Evolutionary conservation across 2,888 invertebrate genomes (phyloP).

Genomic region (Pachydiplax longipennis): DNA sequence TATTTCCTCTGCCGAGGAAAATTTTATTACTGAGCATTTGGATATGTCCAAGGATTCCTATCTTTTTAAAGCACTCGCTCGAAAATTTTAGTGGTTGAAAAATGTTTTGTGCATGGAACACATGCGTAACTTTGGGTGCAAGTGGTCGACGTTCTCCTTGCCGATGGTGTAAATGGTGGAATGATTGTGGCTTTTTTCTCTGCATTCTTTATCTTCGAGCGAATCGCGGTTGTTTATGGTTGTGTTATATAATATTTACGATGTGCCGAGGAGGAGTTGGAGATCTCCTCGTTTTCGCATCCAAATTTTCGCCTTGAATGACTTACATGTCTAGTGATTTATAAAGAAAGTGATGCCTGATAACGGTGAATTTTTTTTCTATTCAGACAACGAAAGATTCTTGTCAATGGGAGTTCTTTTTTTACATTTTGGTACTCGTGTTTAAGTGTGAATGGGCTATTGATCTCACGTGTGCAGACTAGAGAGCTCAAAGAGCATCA

Average conservation of each 20-base stretch:
- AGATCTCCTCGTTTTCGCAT: not conserved
- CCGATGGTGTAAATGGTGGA: not conserved
- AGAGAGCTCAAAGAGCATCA: conserved; percentile 22
- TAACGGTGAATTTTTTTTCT: conserved; percentile 25
- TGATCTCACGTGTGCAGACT: conserved; percentile 36
- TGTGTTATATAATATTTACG: conserved; percentile 29
- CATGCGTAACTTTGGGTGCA: not conserved
- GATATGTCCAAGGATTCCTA: conserved; percentile 1
- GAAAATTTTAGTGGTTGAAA: not conserved
- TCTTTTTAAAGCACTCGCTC: not conserved
- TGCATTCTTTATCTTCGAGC: conserved; percentile 10
- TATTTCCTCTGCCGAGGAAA: not conserved
- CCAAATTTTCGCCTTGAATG: conserved; percentile 28
- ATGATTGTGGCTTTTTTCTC: conserved; percentile 9
- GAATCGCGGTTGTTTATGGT: not conserved
- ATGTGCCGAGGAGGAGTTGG: conserved; percentile 8
- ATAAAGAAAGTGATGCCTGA: not conserved
- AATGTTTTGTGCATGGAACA: not conserved
- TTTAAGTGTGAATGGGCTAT: conserved; percentile 21
- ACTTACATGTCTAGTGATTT: conserved; percentile 34
- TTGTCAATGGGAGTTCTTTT: conserved; percentile 21
- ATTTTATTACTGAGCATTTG: not conserved
- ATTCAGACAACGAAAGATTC: not conserved
- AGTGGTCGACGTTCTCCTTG: not conserved
- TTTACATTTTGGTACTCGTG: conserved; percentile 38